Evolutionary conservation across 2,797 vertebrate genomes (phyloP).

Genomic region (Masticophis lateralis): DNA sequence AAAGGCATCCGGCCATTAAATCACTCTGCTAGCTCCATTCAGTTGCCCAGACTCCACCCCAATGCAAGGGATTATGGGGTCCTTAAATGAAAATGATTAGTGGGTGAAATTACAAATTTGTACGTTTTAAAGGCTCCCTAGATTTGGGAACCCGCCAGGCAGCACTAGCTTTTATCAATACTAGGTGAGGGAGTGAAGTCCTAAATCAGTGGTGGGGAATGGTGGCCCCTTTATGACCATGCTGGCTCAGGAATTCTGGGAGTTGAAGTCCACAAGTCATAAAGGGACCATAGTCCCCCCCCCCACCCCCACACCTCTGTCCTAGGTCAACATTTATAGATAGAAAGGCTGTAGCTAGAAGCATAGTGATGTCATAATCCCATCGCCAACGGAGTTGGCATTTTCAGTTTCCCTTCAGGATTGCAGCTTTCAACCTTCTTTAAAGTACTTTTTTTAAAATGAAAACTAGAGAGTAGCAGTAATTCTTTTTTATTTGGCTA

Average conservation of each 20-base stretch:
- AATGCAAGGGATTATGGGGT: too few species aligned
- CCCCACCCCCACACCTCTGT: fast-evolving
- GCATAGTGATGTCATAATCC: conserved; percentile 3
- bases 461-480: background rate
- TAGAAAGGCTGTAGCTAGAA: background rate
- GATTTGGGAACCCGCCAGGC: background rate
- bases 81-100: too few species aligned
- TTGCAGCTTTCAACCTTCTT: background rate
- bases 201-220: background rate
- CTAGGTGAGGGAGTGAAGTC: background rate
- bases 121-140: background rate
- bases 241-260: background rate
- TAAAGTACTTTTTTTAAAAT: background rate
- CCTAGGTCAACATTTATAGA: background rate
- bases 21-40: too few species aligned
- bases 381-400: background rate
- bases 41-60: too few species aligned
- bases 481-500: background rate
- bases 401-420: background rate
- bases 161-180: background rate
- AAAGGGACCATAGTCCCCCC: background rate
- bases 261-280: background rate
- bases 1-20: too few species aligned
- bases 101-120: background rate
- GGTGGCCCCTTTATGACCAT: background rate